Evolutionary conservation across 2,113 vertebrate genomes (phyloP).

Genomic region (Brevimyrus niger): DNA sequence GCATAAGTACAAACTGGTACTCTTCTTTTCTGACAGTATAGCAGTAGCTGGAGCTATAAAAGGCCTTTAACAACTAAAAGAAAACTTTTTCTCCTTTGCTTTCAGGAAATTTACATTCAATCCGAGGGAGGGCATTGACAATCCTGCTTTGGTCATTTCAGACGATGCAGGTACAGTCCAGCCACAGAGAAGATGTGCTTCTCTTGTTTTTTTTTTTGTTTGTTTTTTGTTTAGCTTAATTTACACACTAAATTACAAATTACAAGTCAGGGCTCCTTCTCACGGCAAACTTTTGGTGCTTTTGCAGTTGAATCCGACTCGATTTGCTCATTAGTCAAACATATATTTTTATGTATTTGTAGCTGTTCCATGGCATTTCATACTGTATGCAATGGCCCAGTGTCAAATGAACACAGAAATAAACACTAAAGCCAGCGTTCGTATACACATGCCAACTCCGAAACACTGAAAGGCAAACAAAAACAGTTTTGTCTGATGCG

Average conservation of each 20-base stretch:
- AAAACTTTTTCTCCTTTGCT: slow-evolving; percentile 28
- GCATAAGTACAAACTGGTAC: neutral
- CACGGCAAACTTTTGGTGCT: neutral
- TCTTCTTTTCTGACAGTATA: neutral
- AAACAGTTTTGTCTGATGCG: neutral
- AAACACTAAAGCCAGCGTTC: neutral
- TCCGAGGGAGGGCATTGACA: slow-evolving; percentile 87
- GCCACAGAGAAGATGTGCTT: neutral
- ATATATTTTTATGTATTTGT: neutral
- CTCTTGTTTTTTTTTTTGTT: neutral
- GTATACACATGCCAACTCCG: neutral
- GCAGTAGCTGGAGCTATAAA: neutral
- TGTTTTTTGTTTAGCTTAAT: neutral
- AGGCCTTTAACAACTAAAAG: neutral
- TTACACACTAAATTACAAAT: neutral
- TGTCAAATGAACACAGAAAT: neutral
- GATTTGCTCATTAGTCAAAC: too few relatives aligned
- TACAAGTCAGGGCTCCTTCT: neutral
- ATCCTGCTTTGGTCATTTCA: slow-evolving; percentile 75
- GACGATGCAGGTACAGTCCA: slow-evolving; percentile 71
- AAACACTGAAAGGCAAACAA: neutral
- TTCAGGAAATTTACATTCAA: slow-evolving; percentile 82
- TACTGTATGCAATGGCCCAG: neutral
- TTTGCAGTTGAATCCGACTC: neutral
- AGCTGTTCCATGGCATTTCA: neutral